Evolutionary conservation across 2,888 invertebrate genomes (phyloP), one percentile per base, ranked within the genome.

Genomic region (Rotaria sp.): DNA sequence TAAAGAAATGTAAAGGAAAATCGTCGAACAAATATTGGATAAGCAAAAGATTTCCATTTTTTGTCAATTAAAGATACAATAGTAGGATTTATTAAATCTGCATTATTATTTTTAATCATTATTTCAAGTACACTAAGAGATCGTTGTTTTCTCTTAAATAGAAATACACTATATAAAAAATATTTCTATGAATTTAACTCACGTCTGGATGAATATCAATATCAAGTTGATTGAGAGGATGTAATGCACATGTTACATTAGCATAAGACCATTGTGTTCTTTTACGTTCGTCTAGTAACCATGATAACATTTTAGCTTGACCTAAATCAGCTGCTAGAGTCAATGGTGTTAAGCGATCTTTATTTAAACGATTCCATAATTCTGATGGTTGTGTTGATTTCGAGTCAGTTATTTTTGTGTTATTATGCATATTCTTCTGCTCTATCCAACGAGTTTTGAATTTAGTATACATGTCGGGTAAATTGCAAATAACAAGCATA

Each of bases 211-310:
- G 3, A 35, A 74, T 38, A 35, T 21, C 74, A 8, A 74, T 2
- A 85, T 13, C 98, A 59, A 97, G 95, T 91, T 96, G 95, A 0
- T 95, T 94, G 84, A 98, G 92, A 0, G 98, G 97, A 92, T 97
- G 98, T 0, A 97, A 97, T 0, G 97, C 97, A 91, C 97, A 98
- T 0, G 96, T 96, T 8, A 97, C 96, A 95, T 91, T 92, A 90
- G 96, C 96, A 88, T 96, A 95, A 91, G 96, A 96, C 98, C 98
- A 98, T 90, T 96, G 96, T 88, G 96, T 96, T 92, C 97, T 96
- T 50, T 97, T 92, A 90, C 97, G 96, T 87, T 97, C 94, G 91
- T 96, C 96, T 89, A 98, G 92, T 88, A 99, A 96, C 90, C 97
- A 97, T 90, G 96, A 96, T 92, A 98, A 98, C 93, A 99, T 94